phyloP scores from a whole-genome alignment of 2,888 invertebrate species.

The Gandaritis pyraliata region DNA sequence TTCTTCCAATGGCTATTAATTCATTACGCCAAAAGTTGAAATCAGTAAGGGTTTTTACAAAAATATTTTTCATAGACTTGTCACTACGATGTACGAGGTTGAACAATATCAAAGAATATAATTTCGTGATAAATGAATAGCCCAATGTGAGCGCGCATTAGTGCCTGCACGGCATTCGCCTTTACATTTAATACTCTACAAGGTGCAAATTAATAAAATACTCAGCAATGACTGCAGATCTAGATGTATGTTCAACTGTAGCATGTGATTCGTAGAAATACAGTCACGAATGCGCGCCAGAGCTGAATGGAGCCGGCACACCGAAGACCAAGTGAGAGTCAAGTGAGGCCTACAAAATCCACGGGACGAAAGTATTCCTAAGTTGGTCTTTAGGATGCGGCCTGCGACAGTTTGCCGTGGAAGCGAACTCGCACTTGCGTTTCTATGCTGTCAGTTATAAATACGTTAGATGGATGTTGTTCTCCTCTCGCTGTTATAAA shows the following conservation, averaged over 20 bases:
- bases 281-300: constrained; percentile 30
- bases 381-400: constrained; percentile 33
- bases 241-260: not conserved
- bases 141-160: constrained; percentile 27
- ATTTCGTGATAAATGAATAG: constrained; percentile 35
- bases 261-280: not conserved
- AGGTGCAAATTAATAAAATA: not conserved
- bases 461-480: too few species aligned
- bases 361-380: constrained; percentile 6
- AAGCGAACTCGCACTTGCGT: constrained; percentile 18
- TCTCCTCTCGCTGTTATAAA: too few species aligned
- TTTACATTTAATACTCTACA: not conserved
- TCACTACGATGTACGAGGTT: constrained; percentile 18
- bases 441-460: too few species aligned
- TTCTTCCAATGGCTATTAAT: constrained; percentile 30
- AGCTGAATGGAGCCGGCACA: constrained; percentile 28
- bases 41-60: constrained; percentile 17
- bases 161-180: constrained; percentile 14
- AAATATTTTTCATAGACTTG: constrained; percentile 17
- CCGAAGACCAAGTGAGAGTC: constrained; percentile 28
- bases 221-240: not conserved
- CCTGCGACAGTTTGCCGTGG: constrained; percentile 19
- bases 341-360: constrained; percentile 13
- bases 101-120: constrained; percentile 22
- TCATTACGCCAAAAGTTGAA: constrained; percentile 25